Evolutionary conservation across 2,888 invertebrate genomes (phyloP).

Genomic region (Hirtodrosophila alboralis): DNA sequence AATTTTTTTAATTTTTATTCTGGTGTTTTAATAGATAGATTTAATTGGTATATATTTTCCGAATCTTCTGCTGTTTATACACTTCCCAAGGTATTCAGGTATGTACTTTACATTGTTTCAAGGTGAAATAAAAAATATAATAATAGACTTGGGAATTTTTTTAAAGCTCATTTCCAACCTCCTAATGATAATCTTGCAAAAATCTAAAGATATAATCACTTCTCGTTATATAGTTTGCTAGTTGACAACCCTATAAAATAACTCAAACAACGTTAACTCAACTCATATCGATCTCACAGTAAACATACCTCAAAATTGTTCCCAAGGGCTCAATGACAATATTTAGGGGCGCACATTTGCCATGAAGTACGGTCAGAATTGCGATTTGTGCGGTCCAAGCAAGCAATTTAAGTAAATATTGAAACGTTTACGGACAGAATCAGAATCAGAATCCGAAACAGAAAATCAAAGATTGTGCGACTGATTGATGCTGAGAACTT

Average conservation of each 20-base stretch:
- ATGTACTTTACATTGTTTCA: too few relatives aligned
- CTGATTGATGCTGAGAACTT: constrained; percentile 56
- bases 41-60: too few relatives aligned
- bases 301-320: constrained; percentile 62
- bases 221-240: constrained; percentile 23
- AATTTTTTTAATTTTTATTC: too few relatives aligned
- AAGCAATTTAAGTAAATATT: constrained; percentile 79
- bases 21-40: too few relatives aligned
- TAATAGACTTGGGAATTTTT: too few relatives aligned
- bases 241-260: constrained; percentile 14
- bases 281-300: constrained; percentile 15
- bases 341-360: constrained; percentile 55
- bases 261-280: constrained; percentile 15
- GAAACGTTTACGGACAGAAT: constrained; percentile 58
- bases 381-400: constrained; percentile 57
- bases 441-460: constrained; percentile 14
- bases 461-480: constrained; percentile 73
- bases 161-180: neutral
- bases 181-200: neutral
- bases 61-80: too few relatives aligned
- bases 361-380: constrained; percentile 62
- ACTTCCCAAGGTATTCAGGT: too few relatives aligned
- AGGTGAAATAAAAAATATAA: too few relatives aligned
- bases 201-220: neutral
- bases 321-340: constrained; percentile 63